phyloP scores from a whole-genome alignment of 2,888 invertebrate species.

The Drosophila eohydei region DNA sequence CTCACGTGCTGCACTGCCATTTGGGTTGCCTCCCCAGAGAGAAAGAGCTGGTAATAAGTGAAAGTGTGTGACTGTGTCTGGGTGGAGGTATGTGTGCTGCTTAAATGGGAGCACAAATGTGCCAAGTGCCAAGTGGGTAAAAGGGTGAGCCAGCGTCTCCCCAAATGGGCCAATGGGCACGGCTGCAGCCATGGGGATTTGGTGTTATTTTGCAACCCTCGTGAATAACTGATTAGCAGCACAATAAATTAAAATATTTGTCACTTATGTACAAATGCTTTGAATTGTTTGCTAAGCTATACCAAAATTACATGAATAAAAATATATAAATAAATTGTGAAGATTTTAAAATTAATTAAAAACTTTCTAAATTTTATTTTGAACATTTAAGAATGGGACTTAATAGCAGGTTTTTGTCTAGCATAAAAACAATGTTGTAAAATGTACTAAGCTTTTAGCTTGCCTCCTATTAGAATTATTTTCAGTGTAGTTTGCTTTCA shows the following conservation, averaged over 20 bases:
- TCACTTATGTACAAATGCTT: conserved; percentile 57
- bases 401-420: not conserved
- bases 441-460: not conserved
- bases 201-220: conserved; percentile 61
- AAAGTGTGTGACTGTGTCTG: conserved; percentile 54
- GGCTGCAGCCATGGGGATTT: conserved; percentile 28
- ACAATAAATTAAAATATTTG: conserved; percentile 70
- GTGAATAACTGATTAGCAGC: conserved; percentile 72
- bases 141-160: conserved; percentile 40
- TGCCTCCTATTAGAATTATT: not conserved
- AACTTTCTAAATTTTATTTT: not conserved
- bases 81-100: conserved; percentile 22
- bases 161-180: conserved; percentile 4
- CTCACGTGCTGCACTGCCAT: conserved; percentile 67
- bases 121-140: conserved; percentile 36
- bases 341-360: not conserved
- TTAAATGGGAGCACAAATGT: conserved; percentile 50
- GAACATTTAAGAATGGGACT: not conserved
- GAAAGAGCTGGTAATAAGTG: conserved; percentile 59
- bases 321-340: not conserved
- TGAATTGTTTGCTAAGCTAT: conserved; percentile 39
- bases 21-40: conserved; percentile 63
- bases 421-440: too few species aligned
- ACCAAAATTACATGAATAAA: conserved; percentile 27
- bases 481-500: not conserved